Evolutionary conservation across 1,140 invertebrate species (phyloP).

Genomic region (Ceratitis capitata): DNA sequence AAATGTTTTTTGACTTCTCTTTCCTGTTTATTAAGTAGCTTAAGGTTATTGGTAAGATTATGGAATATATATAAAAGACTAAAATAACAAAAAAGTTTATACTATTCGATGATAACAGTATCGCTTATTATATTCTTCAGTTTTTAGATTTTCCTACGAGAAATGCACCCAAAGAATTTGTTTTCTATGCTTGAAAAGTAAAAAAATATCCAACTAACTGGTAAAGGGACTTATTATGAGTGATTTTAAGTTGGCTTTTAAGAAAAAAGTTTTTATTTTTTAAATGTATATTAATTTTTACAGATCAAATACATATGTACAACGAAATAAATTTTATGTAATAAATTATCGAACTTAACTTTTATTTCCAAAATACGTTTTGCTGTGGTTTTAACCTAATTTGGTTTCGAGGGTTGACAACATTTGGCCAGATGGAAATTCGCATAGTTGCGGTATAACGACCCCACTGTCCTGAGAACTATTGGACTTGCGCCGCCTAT

Average conservation of each 20-base stretch:
- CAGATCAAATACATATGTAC: neutral
- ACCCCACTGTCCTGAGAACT: too few species aligned
- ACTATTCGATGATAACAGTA: too few species aligned
- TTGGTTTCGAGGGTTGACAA: too few species aligned
- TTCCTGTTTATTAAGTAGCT: neutral
- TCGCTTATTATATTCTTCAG: too few species aligned
- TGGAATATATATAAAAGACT: neutral
- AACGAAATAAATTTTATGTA: slow-evolving; percentile 13
- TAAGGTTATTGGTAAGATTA: too few species aligned
- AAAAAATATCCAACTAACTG: neutral
- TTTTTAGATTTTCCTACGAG: neutral
- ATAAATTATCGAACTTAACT: too few species aligned
- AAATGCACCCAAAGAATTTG: neutral
- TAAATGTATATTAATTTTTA: neutral
- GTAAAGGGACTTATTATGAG: neutral
- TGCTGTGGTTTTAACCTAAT: neutral
- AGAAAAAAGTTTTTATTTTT: too few species aligned
- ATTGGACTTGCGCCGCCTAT: too few species aligned
- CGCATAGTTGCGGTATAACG: too few species aligned
- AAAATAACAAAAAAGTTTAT: too few species aligned
- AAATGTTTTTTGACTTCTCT: slow-evolving; percentile 36
- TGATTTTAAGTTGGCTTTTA: neutral
- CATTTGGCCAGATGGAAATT: too few species aligned
- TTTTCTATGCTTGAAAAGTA: neutral
- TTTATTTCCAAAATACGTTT: too few species aligned